Base-by-base conservation (phyloP, 2,797 vertebrate genomes). In the Diceros bicornis region DNA sequence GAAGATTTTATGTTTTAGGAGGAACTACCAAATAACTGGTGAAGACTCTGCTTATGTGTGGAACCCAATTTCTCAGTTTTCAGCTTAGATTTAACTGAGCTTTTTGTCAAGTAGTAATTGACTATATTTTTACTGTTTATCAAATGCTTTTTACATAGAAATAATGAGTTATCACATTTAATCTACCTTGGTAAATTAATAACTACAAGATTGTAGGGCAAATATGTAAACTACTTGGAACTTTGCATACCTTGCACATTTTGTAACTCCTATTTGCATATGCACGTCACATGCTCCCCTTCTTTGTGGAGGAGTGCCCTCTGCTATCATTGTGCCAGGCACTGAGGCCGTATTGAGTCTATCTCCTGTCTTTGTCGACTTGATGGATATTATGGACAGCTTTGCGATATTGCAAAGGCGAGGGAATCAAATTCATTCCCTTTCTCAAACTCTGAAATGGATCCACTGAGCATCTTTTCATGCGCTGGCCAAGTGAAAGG, bases 361-460 rank as follows among this genome's bases (percentile, higher is more conserved):
- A 0, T 57, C 71, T 71, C 59, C 44, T 18, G 37, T 44, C 57
- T 72, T 27, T 4, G 12, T 81, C 10, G 4, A 17, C 37, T 25
- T 37, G 32, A 41, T 37, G 37, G 69, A 23, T 77, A 66, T 69
- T 52, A 59, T 20, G 50, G 55, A 25, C 62, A 59, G 6, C 62
- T 4, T 8, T 9, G 52, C 25, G 41, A 4, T 69, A 44, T 61
- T 34, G 29, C 77, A 88, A 4, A 32, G 71, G 57, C 1, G 7
- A 72, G 72, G 27, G 44, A 71, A 29, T 81, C n/a, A 32, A 78
- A 23, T 72, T 72, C 12, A 23, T 6, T 6, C 0, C 50, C 50
- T 88, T 92, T 89, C 52, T 89, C 85, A 72, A 34, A 47, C 37
- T 21, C 27, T 27, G 74, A 86, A n/a, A 44, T n/a, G n/a, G n/a